phyloP scores from a whole-genome alignment of 2,888 invertebrate genomes.

The Hirtodrosophila confusa region DNA sequence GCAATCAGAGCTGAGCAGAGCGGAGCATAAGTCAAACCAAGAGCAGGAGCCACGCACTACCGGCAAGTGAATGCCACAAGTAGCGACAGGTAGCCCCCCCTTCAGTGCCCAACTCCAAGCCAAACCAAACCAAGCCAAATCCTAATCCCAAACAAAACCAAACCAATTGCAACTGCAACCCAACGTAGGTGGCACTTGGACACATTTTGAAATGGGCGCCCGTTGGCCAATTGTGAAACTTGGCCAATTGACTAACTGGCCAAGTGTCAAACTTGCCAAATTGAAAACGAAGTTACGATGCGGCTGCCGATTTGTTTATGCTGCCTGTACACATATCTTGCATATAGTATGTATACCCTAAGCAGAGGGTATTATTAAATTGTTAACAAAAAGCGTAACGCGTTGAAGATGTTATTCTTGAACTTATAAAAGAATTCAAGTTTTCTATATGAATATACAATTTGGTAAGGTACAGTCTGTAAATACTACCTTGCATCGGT shows the following conservation, averaged over 20 bases:
- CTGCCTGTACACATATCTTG: constrained; percentile 38
- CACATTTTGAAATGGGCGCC: constrained; percentile 53
- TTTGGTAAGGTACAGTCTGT: too few species aligned
- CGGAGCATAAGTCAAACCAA: background rate
- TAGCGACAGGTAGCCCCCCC: constrained; percentile 61
- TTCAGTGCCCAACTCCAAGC: constrained; percentile 4
- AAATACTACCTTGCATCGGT: too few species aligned
- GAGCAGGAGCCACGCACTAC: constrained; percentile 51
- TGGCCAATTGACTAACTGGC: constrained; percentile 72
- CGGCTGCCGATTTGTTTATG: constrained; percentile 72
- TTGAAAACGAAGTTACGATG: constrained; percentile 78
- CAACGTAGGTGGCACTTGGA: constrained; percentile 77
- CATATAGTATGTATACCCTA: constrained; percentile 17
- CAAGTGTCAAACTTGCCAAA: constrained; percentile 77
- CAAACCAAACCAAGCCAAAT: background rate
- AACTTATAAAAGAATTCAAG: too few species aligned
- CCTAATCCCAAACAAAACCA: too few species aligned
- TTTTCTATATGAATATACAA: too few species aligned
- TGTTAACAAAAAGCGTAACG: too few species aligned
- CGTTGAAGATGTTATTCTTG: too few species aligned
- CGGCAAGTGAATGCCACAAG: constrained; percentile 67
- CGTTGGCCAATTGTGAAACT: constrained; percentile 71
- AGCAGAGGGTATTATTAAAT: background rate
- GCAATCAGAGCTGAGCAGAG: constrained; percentile 42
- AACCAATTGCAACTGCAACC: constrained; percentile 24